phyloP scores from a whole-genome alignment of 2,888 invertebrate species.

The Notodonta ziczac region DNA sequence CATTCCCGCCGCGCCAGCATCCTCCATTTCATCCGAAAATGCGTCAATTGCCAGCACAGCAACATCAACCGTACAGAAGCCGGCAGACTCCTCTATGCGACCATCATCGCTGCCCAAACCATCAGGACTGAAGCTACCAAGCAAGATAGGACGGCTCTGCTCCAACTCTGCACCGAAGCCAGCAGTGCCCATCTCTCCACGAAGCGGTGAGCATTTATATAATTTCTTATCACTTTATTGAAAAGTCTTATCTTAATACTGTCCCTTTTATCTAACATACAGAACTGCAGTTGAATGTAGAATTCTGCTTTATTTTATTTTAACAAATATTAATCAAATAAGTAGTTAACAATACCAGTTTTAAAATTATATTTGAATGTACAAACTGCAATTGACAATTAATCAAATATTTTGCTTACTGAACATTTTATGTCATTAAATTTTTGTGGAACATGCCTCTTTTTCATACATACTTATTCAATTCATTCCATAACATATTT shows the following conservation, averaged over 20 bases:
- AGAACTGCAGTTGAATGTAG: background rate
- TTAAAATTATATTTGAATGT: constrained; percentile 8
- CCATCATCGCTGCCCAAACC: constrained; percentile 80
- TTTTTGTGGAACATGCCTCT: constrained; percentile 13
- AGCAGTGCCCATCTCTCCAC: constrained; percentile 86
- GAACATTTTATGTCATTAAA: constrained; percentile 7
- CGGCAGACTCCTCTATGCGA: constrained; percentile 56
- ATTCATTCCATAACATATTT: constrained; percentile 24
- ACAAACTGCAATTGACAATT: constrained; percentile 76
- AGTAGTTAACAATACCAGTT: background rate
- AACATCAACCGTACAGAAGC: constrained; percentile 54
- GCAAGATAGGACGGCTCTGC: constrained; percentile 88
- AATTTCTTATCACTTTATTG: constrained; percentile 7
- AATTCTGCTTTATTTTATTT: background rate
- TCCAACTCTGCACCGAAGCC: constrained; percentile 87
- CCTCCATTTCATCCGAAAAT: constrained; percentile 67
- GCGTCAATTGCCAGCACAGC: constrained; percentile 64
- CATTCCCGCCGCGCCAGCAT: constrained; percentile 53
- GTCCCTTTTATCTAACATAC: background rate
- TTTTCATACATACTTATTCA: background rate
- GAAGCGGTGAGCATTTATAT: constrained; percentile 71
- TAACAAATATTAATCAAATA: background rate
- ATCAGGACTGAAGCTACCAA: constrained; percentile 86
- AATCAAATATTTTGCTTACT: constrained; percentile 5
- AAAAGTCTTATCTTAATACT: constrained; percentile 4